Evolutionary conservation across 2,113 vertebrate genomes (phyloP), one percentile per base, ranked within the genome.

Genomic region (Fulica atra): DNA sequence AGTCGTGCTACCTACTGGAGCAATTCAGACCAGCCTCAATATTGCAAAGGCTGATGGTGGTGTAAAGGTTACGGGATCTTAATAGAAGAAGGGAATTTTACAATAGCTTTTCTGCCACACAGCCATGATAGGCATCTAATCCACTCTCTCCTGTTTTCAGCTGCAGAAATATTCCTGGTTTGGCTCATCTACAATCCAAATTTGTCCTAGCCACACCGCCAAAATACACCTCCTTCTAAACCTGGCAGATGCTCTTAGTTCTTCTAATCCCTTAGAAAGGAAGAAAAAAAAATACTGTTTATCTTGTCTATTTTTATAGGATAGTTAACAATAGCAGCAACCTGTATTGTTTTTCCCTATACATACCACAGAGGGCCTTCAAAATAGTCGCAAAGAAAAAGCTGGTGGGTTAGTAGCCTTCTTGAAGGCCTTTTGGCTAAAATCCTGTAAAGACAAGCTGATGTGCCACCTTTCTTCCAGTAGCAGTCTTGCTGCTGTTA

Each of bases 201-300:
- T 54, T 88, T 4, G 9, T 76, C 61, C 88, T 77, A 44, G 46
- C 80, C 76, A 63, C 38, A 78, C 59, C 0, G 0, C 57, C 66
- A 86, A 65, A 91, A 82, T 8, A 88, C 8, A 92, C 7, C 59
- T 81, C 83, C 80, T 88, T 60, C 79, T 73, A 74, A 81, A 91
- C 69, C 74, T 81, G 46, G 74, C 71, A 91, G 78, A 81, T 88
- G 36, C 33, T 53, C 40, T 31, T 64, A 65, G 68, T 33, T 92
- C 86, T 93, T 95, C 74, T 50, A 96, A 78, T 65, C 20, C 21
- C 65, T 93, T 94, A 35, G 38, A 94, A 82, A 28, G 44, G 50
- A 95, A 92, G 44, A 46, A 46, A 46, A 13, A 70, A 84, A 71
- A 72, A 51, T 8, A 65, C 3, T 31, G 46, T 84, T 93, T 66